phyloP scores from a whole-genome alignment of 2,797 vertebrate species.

The Micromesistius poutassou region DNA sequence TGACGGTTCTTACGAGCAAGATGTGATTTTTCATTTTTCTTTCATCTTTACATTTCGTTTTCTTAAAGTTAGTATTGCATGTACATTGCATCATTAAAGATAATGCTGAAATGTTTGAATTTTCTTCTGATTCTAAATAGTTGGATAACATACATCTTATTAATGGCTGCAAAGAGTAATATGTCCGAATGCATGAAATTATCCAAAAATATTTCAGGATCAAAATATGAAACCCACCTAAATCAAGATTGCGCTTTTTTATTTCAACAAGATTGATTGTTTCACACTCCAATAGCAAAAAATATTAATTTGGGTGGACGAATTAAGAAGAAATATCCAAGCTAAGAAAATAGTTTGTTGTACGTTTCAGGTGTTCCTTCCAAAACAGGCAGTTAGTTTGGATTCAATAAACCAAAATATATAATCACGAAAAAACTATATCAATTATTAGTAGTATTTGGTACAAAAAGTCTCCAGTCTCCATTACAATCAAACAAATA shows the following conservation, averaged over 20 bases:
- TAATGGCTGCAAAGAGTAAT: not conserved
- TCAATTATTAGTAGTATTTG: not conserved
- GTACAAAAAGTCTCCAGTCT: not conserved
- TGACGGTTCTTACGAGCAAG: constrained; percentile 11
- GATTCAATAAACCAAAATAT: not conserved
- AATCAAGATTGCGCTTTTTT: not conserved
- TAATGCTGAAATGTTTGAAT: constrained; percentile 13
- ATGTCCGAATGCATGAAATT: not conserved
- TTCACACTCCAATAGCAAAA: not conserved
- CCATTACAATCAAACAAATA: too few relatives aligned
- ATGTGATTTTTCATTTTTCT: constrained; percentile 21
- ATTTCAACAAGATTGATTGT: not conserved
- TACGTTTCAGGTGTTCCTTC: not conserved
- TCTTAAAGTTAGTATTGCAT: constrained; percentile 48
- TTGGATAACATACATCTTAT: constrained; percentile 2
- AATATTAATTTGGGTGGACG: not conserved
- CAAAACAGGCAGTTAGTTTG: not conserved
- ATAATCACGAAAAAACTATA: not conserved
- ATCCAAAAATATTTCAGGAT: not conserved
- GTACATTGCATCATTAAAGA: constrained; percentile 40
- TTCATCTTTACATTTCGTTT: constrained; percentile 37
- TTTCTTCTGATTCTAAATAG: not conserved
- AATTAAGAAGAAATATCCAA: not conserved
- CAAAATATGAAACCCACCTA: not conserved
- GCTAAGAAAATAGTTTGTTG: not conserved